A percentile compares a stretch with the other conserved stretches of the same genome.
These are phyloP conservation scores for Mus spicilegus DNA, from an alignment of 2,113 vertebrate species.

Conservation along the genomic window DNA sequence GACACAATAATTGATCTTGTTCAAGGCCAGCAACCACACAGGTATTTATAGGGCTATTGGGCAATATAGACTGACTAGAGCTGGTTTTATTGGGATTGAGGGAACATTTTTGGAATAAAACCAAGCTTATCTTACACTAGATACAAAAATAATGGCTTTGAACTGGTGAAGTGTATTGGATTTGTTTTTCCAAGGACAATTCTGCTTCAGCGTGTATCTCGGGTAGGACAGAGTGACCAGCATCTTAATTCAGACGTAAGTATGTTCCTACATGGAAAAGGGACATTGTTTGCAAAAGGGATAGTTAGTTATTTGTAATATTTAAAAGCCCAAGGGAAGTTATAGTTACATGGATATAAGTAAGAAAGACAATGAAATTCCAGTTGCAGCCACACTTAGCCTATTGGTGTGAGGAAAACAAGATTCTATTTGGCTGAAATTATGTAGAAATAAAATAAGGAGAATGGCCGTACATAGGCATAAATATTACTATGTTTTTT, in stretches of 20 bases:
- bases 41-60: background rate
- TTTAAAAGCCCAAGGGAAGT: background rate
- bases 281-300: background rate
- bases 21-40: background rate
- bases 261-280: background rate
- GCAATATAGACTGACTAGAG: background rate
- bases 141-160: background rate
- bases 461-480: background rate
- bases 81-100: background rate
- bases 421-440: background rate
- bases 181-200: background rate
- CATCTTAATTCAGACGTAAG: slow-evolving; percentile 36
- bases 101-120: background rate
- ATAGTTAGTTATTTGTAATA: background rate
- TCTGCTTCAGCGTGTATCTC: background rate
- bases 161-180: background rate
- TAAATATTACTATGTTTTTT: background rate
- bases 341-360: background rate
- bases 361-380: background rate
- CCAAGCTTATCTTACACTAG: background rate
- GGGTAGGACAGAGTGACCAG: background rate
- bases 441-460: background rate
- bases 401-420: background rate
- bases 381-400: background rate
- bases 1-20: background rate